Conservation (phyloP, 2,113 vertebrate genomes). For the Ceyx cyanopectus region DNA sequence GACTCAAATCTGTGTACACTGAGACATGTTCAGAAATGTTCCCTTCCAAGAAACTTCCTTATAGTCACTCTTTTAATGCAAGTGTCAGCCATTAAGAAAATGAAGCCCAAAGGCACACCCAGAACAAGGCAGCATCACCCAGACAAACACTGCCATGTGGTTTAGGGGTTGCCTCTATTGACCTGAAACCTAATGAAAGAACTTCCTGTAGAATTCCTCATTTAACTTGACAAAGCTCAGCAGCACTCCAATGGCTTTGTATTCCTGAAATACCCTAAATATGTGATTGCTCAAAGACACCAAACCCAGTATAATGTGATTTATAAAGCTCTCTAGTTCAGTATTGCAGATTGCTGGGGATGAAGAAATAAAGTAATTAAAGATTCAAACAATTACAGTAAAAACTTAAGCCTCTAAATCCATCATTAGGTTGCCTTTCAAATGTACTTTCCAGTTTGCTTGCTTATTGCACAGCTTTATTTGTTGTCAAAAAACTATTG, state of each 20-base stretch:
- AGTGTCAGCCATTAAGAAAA: not conserved
- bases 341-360: not conserved
- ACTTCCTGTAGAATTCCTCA: not conserved
- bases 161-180: not conserved
- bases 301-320: not conserved
- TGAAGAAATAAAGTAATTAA: not conserved
- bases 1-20: slow-evolving; percentile 56
- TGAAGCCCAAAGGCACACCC: not conserved
- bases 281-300: not conserved
- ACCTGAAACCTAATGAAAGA: not conserved
- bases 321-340: not conserved
- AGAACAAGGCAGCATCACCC: not conserved
- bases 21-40: not conserved
- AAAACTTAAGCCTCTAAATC: slow-evolving; percentile 5
- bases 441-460: not conserved
- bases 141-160: not conserved
- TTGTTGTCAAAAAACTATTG: not conserved
- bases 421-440: not conserved
- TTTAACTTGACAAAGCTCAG: not conserved
- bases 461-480: not conserved
- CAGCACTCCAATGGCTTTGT: not conserved
- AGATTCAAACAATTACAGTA: not conserved
- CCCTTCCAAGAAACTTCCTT: slow-evolving; percentile 14
- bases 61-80: slow-evolving; percentile 24
- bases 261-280: not conserved